These are phyloP conservation scores for Hydrocynus forskahlii DNA, from an alignment of 2,797 vertebrate species.

Conservation along the genomic window DNA sequence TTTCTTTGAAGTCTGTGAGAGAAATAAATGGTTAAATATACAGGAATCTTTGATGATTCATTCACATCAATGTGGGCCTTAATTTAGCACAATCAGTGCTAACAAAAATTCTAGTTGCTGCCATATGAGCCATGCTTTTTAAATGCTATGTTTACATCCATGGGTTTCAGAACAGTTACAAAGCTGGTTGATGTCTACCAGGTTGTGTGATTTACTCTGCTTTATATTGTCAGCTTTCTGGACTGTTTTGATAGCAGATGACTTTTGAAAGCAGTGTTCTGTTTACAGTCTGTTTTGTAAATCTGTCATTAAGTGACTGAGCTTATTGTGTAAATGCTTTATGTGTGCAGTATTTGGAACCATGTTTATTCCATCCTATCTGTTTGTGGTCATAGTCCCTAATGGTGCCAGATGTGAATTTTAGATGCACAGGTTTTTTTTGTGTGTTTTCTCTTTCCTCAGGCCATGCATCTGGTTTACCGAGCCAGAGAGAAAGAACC, in stretches of 20 bases:
- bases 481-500: constrained; percentile 94
- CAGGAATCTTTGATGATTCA: too few relatives aligned
- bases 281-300: constrained; percentile 13
- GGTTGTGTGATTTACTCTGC: neutral
- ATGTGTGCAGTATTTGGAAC: neutral
- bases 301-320: neutral
- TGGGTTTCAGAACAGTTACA: too few relatives aligned
- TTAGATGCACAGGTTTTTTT: neutral
- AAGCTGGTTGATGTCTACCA: neutral
- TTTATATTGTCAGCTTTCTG: neutral
- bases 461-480: constrained; percentile 98
- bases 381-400: too few relatives aligned
- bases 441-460: constrained; percentile 6
- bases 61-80: too few relatives aligned
- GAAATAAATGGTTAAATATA: too few relatives aligned
- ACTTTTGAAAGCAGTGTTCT: neutral
- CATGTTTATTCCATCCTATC: neutral
- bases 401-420: neutral
- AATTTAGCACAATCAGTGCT: too few relatives aligned
- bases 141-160: too few relatives aligned
- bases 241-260: neutral
- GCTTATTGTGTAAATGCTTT: constrained; percentile 1
- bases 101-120: too few relatives aligned
- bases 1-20: too few relatives aligned
- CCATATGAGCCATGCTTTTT: too few relatives aligned